A percentile compares a stretch with the other conserved stretches of the same genome.
Conservation (phyloP, 2,113 vertebrate species). For the Noturus placidus region DNA sequence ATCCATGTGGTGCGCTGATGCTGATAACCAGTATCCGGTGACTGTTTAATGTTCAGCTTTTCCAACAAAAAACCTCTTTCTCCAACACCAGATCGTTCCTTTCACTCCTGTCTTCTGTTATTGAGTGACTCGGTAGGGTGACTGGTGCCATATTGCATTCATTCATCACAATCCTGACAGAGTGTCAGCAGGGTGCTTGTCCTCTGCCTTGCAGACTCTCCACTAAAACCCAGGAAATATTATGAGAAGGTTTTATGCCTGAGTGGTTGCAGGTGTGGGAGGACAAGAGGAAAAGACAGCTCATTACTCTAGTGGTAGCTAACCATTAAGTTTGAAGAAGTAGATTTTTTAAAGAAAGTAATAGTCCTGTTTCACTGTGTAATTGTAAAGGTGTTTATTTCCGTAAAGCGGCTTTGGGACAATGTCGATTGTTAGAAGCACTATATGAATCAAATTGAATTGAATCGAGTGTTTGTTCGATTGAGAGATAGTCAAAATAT, state of each 20-base stretch:
- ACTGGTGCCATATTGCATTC: slow-evolving; percentile 64
- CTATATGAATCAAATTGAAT: neutral
- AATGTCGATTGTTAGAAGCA: neutral
- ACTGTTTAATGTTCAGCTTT: slow-evolving; percentile 49
- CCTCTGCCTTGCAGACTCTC: slow-evolving; percentile 15
- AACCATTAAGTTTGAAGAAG: neutral
- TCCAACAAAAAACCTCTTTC: slow-evolving; percentile 29
- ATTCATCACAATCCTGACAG: slow-evolving; percentile 65
- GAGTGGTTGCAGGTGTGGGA: slow-evolving; percentile 31
- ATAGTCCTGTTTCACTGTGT: neutral
- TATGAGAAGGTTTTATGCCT: neutral
- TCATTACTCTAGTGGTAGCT: neutral
- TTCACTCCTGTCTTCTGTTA: slow-evolving; percentile 12
- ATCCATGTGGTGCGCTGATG: neutral
- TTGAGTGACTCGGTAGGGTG: slow-evolving; percentile 53
- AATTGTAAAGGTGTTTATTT: neutral
- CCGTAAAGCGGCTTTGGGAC: neutral
- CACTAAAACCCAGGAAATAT: slow-evolving; percentile 10
- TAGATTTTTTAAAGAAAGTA: neutral
- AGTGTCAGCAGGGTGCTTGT: slow-evolving; percentile 65
- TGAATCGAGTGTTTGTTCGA: neutral
- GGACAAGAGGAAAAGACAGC: neutral
- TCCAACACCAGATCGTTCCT: neutral
- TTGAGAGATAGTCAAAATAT: neutral
- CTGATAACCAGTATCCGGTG: slow-evolving; percentile 5